Evolutionary conservation across 2,113 vertebrate species (phyloP).

Genomic region (Halichoeres trimaculatus): DNA sequence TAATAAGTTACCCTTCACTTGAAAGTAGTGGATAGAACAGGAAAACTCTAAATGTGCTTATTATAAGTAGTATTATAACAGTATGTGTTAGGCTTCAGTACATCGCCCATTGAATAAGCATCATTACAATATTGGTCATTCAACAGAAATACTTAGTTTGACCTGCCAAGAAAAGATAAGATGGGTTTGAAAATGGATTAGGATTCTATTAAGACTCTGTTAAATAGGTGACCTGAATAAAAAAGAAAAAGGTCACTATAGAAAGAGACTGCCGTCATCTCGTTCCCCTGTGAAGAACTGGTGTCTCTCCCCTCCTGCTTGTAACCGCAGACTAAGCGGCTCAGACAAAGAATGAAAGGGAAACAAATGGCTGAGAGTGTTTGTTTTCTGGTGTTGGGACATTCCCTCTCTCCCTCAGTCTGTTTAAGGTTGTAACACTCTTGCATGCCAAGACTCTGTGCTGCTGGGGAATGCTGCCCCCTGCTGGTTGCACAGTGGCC

Average conservation of each 20-base stretch:
- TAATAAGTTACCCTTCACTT: conserved; percentile 51
- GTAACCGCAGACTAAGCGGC: conserved; percentile 35
- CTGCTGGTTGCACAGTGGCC: conserved; percentile 63
- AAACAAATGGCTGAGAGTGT: conserved; percentile 67
- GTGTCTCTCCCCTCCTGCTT: conserved; percentile 37
- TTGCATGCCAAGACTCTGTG: conserved; percentile 58
- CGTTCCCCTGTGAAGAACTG: conserved; percentile 24
- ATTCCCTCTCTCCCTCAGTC: conserved; percentile 33
- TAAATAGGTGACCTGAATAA: conserved; percentile 28
- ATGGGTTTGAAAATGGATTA: conserved; percentile 16
- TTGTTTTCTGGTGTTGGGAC: conserved; percentile 56
- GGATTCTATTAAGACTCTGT: conserved; percentile 21
- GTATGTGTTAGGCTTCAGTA: conserved; percentile 19
- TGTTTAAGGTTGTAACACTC: conserved; percentile 45
- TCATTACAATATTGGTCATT: conserved; percentile 58
- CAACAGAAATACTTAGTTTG: conserved; percentile 46
- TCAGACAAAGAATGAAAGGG: conserved; percentile 64
- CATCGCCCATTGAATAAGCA: conserved; percentile 42
- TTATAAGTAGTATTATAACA: conserved; percentile 42
- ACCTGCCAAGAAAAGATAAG: conserved; percentile 24
- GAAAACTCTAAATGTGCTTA: conserved; percentile 52
- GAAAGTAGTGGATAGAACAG: conserved; percentile 42
- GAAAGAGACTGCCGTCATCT: conserved; percentile 27
- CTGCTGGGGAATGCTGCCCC: conserved; percentile 68
- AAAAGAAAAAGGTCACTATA: conserved; percentile 32